Evolutionary conservation across 2,888 invertebrate species (phyloP).

Genomic region (Pachliopta kotzebuea): DNA sequence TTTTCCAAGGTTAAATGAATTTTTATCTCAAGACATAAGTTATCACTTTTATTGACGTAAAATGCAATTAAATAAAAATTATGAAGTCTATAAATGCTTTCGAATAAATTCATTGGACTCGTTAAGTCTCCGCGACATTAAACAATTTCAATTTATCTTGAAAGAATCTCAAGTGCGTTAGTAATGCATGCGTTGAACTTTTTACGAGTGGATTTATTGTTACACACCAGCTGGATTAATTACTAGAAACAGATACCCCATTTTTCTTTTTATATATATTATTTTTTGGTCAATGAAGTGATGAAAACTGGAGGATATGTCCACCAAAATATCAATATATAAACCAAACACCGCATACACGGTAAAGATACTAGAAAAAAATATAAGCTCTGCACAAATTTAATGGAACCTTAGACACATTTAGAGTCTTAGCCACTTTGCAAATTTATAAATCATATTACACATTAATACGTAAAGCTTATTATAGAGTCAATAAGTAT

Average conservation of each 20-base stretch:
- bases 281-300: too few species aligned
- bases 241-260: neutral
- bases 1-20: neutral
- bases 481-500: too few species aligned
- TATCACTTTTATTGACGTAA: too few species aligned
- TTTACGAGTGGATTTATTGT: conserved; percentile 11
- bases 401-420: too few species aligned
- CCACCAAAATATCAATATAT: too few species aligned
- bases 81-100: neutral
- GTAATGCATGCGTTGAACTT: conserved; percentile 10
- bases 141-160: conserved; percentile 5
- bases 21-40: neutral
- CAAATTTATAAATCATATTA: too few species aligned
- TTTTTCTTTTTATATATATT: neutral
- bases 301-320: too few species aligned
- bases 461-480: too few species aligned
- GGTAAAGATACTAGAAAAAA: too few species aligned
- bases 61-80: neutral
- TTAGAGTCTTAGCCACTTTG: too few species aligned
- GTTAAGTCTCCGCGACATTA: neutral
- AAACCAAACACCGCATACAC: too few species aligned
- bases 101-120: neutral
- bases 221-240: conserved; percentile 12
- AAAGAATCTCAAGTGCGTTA: conserved; percentile 7
- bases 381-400: too few species aligned